Base-by-base conservation (phyloP, 2,888 invertebrate species). In the Drosophila melanocephala region DNA sequence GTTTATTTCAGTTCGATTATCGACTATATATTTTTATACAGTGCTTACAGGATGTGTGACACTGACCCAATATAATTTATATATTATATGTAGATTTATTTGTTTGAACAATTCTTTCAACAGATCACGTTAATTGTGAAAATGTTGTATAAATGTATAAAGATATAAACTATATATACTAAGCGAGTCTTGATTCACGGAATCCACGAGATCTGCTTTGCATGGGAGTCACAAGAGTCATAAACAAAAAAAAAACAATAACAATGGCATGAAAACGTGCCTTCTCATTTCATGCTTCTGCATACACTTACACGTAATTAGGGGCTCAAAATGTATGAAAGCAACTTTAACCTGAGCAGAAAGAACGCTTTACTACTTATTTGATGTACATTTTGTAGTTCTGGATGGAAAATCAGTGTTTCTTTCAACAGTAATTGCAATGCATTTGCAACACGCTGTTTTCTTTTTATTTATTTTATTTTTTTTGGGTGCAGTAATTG, bases 231-330 rank as follows among this genome's bases (percentile, higher is more conserved):
- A 47, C 2, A 47, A 44, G 22, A 22, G 22, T 16, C 22, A 22
- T 9, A 22, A 22, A 26, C 2, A 22, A 37, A 2, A 10, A 42
- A 44, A 42, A 32, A 56, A 64, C 51, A 63, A 64, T 53, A 77
- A 77, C 77, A 76, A 72, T 76, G 64, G 44, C 32, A 64, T 65
- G 65, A 59, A 65, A 75, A 72, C 42, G 50, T 62, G 61, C 61
- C 61, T 61, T 68, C 64, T 58, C 47, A 62, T 56, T 69, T 69
- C 69, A 78, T 77, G 77, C 65, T 19, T 52, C 62, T 74, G 74
- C 77, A 78, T 77, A 65, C 69, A 59, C 58, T 62, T 52, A 16
- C 35, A 51, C 55, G 44, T 74, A 78, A 73, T 77, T 65, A 68
- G 77, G 60, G 53, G 42, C 58, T 58, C 12, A 28, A 60, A 76